phyloP scores from a whole-genome alignment of 2,888 invertebrate species.

The Dryadula phaetusa region DNA sequence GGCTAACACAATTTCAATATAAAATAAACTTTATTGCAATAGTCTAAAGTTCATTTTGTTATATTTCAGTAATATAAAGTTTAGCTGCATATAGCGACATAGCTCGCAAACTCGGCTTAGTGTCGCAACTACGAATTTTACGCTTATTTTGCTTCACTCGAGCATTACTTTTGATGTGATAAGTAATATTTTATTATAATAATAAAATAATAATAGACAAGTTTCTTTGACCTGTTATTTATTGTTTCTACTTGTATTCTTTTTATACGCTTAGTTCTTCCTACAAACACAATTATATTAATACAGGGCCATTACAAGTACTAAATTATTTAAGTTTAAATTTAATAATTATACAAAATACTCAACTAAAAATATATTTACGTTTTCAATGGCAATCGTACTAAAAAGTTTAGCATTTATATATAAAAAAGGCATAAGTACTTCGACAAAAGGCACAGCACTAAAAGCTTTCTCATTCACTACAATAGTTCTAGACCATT shows the following conservation, averaged over 20 bases:
- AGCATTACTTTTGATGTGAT: constrained; percentile 24
- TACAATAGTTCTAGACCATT: constrained; percentile 27
- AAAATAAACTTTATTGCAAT: background rate
- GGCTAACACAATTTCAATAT: background rate
- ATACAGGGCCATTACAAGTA: too few species aligned
- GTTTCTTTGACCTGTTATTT: background rate
- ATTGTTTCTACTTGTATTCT: too few species aligned
- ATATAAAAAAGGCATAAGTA: constrained; percentile 18
- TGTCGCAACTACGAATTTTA: constrained; percentile 24
- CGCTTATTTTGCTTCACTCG: constrained; percentile 28
- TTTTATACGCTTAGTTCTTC: too few species aligned
- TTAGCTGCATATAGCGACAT: constrained; percentile 24
- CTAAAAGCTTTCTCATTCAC: constrained; percentile 36
- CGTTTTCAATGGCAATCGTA: constrained; percentile 19
- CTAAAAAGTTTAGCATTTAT: constrained; percentile 23
- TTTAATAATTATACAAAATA: background rate
- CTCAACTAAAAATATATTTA: constrained; percentile 14
- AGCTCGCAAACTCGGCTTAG: constrained; percentile 31
- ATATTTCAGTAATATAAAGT: background rate
- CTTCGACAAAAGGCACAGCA: constrained; percentile 23
- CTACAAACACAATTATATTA: too few species aligned
- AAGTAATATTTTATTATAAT: constrained; percentile 19
- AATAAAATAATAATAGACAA: background rate
- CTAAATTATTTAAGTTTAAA: background rate
- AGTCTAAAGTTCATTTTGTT: background rate